Conservation (phyloP, 2,888 invertebrate genomes). For the Drosophila mimetica region DNA sequence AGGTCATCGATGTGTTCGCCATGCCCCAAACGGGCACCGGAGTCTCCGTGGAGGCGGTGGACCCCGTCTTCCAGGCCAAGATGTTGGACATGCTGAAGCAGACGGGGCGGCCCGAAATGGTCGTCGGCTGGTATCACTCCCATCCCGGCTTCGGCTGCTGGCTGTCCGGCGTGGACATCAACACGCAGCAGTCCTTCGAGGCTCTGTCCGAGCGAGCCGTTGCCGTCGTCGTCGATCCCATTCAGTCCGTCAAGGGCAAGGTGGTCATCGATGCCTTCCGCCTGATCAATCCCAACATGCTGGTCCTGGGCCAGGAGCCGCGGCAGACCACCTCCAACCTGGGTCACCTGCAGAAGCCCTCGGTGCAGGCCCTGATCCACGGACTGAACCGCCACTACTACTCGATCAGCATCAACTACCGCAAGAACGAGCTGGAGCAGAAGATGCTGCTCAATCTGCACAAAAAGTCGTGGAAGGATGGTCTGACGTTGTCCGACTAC, state of each 20-base stretch:
- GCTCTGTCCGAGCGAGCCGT: constrained; percentile 99
- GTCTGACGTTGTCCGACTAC: constrained; percentile 95
- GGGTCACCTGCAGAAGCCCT: constrained; percentile 99
- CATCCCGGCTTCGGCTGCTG: constrained; percentile 99
- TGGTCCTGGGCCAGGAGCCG: constrained; percentile 99
- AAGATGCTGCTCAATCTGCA: constrained; percentile 99
- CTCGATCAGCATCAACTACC: constrained; percentile 99
- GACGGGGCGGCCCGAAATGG: constrained; percentile 99
- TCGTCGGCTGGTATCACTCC: constrained; percentile 99
- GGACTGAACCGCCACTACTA: constrained; percentile 99
- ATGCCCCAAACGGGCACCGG: constrained; percentile 99
- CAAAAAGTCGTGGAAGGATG: constrained; percentile 99
- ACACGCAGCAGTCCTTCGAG: constrained; percentile 99
- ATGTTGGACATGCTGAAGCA: constrained; percentile 99
- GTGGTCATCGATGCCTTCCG: constrained; percentile 99
- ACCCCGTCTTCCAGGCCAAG: constrained; percentile 99
- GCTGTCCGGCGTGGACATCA: constrained; percentile 99
- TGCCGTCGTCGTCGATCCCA: constrained; percentile 99
- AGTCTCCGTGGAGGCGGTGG: constrained; percentile 99
- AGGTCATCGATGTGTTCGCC: constrained; percentile 99
- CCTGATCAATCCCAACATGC: constrained; percentile 99
- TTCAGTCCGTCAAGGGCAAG: constrained; percentile 99
- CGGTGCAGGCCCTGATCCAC: constrained; percentile 99
- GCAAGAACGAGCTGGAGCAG: constrained; percentile 99
- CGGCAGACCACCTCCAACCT: constrained; percentile 99